phyloP scores from a whole-genome alignment of 1,140 invertebrate genomes.

The Dreissena rostriformis region DNA sequence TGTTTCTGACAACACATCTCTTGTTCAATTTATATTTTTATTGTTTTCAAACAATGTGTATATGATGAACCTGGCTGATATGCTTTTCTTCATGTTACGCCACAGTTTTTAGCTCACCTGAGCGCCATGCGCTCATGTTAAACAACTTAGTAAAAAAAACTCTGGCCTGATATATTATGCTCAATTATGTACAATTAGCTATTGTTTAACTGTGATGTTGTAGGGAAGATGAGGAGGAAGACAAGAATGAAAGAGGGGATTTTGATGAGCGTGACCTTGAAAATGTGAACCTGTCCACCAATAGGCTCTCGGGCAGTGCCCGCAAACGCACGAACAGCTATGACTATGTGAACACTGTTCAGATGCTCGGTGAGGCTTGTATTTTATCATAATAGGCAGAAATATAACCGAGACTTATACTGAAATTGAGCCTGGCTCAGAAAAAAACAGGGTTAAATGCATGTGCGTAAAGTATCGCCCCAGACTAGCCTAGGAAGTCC shows the following conservation, averaged over 20 bases:
- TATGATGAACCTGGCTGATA: too few relatives aligned
- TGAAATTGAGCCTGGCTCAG: too few relatives aligned
- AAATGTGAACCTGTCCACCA: constrained; percentile 65
- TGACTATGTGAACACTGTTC: constrained; percentile 78
- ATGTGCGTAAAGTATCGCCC: too few relatives aligned
- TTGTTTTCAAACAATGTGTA: too few relatives aligned
- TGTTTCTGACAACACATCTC: too few relatives aligned
- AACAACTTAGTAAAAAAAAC: neutral
- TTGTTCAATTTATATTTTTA: too few relatives aligned
- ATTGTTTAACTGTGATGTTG: neutral
- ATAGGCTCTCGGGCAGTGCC: constrained; percentile 60
- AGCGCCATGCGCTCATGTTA: neutral
- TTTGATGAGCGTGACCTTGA: constrained; percentile 75
- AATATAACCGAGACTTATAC: too few relatives aligned
- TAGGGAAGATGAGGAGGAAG: constrained; percentile 66
- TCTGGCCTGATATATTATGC: neutral
- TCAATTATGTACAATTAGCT: neutral
- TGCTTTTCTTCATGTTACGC: too few relatives aligned
- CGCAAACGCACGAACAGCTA: constrained; percentile 77
- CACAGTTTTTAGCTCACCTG: neutral
- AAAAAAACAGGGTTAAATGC: too few relatives aligned
- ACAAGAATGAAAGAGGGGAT: constrained; percentile 56
- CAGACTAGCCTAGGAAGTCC: too few relatives aligned
- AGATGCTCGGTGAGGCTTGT: constrained; percentile 75
- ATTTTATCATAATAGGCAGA: too few relatives aligned